Evolutionary conservation across 2,113 vertebrate species (phyloP).

Genomic region (Bothrops jararaca): DNA sequence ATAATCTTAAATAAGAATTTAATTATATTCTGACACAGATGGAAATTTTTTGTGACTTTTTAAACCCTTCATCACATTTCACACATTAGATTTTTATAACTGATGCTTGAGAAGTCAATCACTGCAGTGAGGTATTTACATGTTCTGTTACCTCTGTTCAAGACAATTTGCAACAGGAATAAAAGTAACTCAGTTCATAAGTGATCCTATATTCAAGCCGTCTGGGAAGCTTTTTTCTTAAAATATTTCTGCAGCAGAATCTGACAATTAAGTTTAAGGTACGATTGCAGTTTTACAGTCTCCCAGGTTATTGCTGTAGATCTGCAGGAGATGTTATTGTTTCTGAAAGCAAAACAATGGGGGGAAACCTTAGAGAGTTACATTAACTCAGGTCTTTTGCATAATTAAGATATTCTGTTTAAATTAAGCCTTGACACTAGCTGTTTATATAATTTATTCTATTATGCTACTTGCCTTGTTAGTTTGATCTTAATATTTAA

Average conservation of each 20-base stretch:
- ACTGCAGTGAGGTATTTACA: constrained; percentile 69
- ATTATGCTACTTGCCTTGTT: constrained; percentile 78
- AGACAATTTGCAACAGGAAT: constrained; percentile 83
- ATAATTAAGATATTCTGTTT: constrained; percentile 81
- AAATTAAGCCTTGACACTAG: constrained; percentile 83
- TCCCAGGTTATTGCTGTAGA: constrained; percentile 64
- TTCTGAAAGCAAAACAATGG: constrained; percentile 78
- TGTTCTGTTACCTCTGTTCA: constrained; percentile 69
- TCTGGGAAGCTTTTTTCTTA: constrained; percentile 73
- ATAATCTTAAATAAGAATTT: neutral
- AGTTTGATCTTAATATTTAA: constrained; percentile 80
- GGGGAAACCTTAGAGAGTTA: constrained; percentile 70
- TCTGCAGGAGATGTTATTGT: constrained; percentile 71
- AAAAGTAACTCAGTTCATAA: constrained; percentile 77
- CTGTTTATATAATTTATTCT: constrained; percentile 77
- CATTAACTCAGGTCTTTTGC: constrained; percentile 72
- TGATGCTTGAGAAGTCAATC: constrained; percentile 77
- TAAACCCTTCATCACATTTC: constrained; percentile 48
- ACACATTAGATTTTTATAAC: constrained; percentile 68
- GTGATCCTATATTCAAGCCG: constrained; percentile 63
- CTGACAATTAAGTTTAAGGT: constrained; percentile 67
- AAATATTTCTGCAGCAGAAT: constrained; percentile 69
- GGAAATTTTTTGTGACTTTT: constrained; percentile 73
- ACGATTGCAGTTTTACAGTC: constrained; percentile 64
- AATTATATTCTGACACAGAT: constrained; percentile 35